Evolutionary conservation across 2,797 vertebrate species (phyloP).

Genomic region (Ambastaia sidthimunki): DNA sequence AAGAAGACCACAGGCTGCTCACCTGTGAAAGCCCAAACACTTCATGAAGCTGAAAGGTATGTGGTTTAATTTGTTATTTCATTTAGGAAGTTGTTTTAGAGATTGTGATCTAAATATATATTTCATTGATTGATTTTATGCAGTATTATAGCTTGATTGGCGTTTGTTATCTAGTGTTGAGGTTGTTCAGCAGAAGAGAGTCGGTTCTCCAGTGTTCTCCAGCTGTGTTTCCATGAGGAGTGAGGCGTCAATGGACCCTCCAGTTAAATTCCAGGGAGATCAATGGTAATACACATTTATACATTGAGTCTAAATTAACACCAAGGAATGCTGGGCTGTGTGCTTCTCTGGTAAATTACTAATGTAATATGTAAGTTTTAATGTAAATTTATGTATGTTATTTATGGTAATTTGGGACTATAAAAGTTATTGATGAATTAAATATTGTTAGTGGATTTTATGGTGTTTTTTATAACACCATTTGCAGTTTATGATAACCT

Average conservation of each 20-base stretch:
- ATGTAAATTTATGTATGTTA: not conserved
- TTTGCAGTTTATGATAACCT: no score
- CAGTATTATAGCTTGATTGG: no score
- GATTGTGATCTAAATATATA: not conserved
- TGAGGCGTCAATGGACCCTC: constrained; percentile 23
- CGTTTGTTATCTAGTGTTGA: constrained; percentile 8
- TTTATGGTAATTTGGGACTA: not conserved
- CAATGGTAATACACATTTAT: constrained; percentile 17
- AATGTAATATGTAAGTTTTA: not conserved
- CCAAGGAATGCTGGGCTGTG: not conserved
- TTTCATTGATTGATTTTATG: not conserved
- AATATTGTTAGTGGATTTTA: no score
- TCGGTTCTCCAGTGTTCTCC: constrained; percentile 12
- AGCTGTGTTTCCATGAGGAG: constrained; percentile 40
- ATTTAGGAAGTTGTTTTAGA: not conserved
- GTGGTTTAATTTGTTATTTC: not conserved
- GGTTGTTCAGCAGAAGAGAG: not conserved
- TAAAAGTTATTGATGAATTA: no score
- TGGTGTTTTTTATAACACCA: no score
- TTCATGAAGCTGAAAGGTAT: constrained; percentile 2
- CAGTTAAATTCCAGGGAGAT: constrained; percentile 21
- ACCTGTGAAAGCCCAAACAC: not conserved
- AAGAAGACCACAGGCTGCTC: not conserved
- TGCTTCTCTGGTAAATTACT: not conserved
- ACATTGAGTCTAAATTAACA: not conserved